phyloP scores from a whole-genome alignment of 2,113 vertebrate species.

The Marmota flaviventris region DNA sequence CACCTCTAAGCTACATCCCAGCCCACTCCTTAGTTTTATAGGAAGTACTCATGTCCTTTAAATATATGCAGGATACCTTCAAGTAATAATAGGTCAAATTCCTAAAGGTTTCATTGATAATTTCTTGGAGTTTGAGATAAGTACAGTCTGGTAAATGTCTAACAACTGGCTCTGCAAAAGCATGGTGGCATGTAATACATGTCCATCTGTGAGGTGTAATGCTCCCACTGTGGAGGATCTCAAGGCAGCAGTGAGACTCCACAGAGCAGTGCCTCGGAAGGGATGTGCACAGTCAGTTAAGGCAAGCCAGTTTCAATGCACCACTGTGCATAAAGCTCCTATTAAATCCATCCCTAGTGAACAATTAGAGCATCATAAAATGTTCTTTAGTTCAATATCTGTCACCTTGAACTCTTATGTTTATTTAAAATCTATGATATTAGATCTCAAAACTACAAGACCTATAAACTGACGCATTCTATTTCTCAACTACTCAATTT shows the following conservation, averaged over 20 bases:
- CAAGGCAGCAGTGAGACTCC: not conserved
- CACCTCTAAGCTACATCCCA: not conserved
- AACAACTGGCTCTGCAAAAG: not conserved
- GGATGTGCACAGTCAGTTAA: accelerated
- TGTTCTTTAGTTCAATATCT: not conserved
- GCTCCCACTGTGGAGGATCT: not conserved
- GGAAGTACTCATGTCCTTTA: not conserved
- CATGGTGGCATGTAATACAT: accelerated
- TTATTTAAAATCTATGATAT: not conserved
- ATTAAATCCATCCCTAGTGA: no score
- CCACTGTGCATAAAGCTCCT: accelerated
- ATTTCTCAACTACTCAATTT: not conserved
- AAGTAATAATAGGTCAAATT: not conserved
- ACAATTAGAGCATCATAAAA: accelerated
- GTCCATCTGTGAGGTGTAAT: accelerated
- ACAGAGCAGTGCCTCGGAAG: not conserved
- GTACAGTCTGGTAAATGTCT: not conserved
- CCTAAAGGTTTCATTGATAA: not conserved
- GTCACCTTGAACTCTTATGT: not conserved
- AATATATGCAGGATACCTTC: not conserved
- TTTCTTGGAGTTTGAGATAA: not conserved
- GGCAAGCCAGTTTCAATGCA: not conserved
- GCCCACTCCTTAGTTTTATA: not conserved
- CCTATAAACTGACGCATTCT: not conserved
- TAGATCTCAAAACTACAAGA: not conserved